A percentile compares a stretch with the other conserved stretches of the same genome.
Evolutionary conservation across 2,113 vertebrate species (phyloP).

Genomic region (Syngnathus scovelli): DNA sequence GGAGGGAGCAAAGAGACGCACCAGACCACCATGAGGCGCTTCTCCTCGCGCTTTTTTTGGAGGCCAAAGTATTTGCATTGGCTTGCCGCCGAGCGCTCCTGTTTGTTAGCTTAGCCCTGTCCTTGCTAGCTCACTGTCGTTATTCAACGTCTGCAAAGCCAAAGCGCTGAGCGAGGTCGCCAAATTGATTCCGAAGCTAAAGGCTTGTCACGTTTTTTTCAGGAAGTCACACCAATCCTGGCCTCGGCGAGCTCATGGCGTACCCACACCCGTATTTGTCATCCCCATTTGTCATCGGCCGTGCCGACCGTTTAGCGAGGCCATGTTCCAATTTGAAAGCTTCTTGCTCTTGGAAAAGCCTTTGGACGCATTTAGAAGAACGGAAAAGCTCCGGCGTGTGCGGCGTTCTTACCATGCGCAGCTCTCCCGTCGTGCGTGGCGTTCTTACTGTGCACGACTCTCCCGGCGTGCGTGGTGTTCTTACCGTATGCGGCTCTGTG

Average conservation of each 20-base stretch:
- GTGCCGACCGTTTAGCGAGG: too few species aligned
- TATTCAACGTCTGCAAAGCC: background rate
- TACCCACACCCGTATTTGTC: slow-evolving; percentile 69
- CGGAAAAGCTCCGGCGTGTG: background rate
- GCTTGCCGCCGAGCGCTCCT: slow-evolving; percentile 54
- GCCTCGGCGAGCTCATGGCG: slow-evolving; percentile 69
- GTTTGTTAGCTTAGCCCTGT: slow-evolving; percentile 60
- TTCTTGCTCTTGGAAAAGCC: background rate
- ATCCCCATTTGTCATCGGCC: slow-evolving; percentile 27
- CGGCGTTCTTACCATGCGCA: too few species aligned
- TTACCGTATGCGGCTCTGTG: slow-evolving; percentile 65
- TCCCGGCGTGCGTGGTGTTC: background rate
- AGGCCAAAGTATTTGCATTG: slow-evolving; percentile 44
- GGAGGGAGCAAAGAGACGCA: too few species aligned
- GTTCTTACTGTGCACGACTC: too few species aligned
- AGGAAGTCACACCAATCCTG: slow-evolving; percentile 70
- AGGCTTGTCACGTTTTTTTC: background rate
- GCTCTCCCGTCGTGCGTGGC: too few species aligned
- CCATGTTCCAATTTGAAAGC: background rate
- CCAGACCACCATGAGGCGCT: background rate
- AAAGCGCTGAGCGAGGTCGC: background rate
- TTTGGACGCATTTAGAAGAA: background rate
- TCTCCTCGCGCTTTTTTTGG: background rate
- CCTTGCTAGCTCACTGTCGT: background rate
- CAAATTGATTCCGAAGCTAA: too few species aligned